Conservation (phyloP, 2,113 vertebrate species). For the Pomatostomus ruficeps region DNA sequence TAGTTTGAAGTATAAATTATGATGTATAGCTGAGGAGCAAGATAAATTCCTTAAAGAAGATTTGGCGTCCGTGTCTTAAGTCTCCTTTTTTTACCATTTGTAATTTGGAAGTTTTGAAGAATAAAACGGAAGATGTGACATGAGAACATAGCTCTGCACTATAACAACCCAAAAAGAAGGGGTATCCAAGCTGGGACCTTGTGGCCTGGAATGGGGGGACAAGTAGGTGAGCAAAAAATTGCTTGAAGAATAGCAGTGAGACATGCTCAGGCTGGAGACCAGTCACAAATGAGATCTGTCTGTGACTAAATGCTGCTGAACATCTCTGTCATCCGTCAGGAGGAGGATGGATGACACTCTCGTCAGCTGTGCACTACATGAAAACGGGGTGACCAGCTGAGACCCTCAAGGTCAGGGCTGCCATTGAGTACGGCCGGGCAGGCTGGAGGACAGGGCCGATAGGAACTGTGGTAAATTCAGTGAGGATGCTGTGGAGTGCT, state of each 20-base stretch:
- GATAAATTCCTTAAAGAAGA: not conserved
- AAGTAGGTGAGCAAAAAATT: not conserved
- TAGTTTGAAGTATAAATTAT: not conserved
- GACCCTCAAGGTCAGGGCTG: not conserved
- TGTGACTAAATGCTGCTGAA: not conserved
- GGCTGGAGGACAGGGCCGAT: not conserved
- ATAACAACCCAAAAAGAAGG: not conserved
- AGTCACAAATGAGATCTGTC: not conserved
- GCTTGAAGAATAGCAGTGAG: not conserved
- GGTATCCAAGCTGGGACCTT: not conserved
- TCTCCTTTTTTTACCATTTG: not conserved
- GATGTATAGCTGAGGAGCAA: not conserved
- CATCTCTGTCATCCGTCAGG: not conserved
- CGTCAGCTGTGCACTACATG: not conserved
- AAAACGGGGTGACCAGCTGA: not conserved
- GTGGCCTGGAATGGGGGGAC: not conserved
- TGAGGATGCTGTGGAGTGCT: not conserved
- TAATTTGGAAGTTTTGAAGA: not conserved
- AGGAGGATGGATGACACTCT: not conserved
- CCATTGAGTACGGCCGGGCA: not conserved
- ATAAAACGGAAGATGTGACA: not conserved
- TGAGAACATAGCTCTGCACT: not conserved
- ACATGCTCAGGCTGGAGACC: not conserved
- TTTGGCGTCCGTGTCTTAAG: not conserved
- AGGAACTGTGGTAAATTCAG: not conserved